Base-by-base conservation (phyloP, 1,140 invertebrate species). In the Drosophila pachea region DNA sequence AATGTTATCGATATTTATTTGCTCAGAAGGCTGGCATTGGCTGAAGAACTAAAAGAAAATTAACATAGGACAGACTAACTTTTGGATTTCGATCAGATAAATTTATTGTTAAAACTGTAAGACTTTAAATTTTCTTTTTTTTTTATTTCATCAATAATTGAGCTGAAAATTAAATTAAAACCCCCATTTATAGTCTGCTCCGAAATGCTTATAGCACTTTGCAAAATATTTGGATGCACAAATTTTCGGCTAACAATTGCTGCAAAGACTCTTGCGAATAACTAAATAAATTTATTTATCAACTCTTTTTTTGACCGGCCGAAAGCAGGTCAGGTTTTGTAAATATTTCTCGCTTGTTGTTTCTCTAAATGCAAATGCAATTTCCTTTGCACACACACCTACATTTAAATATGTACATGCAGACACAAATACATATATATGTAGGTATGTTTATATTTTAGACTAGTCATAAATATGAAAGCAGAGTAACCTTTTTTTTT, bases 271-370 rank as follows among this genome's bases (percentile, higher is more conserved):
- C 52, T 70, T 65, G 52, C 72, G 74, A 72, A 78, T 78, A 82
- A 68, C 83, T 83, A 78, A 22, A 68, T 52, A 83, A 72, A 78
- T 68, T 77, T 68, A 78, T 68, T 77, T 68, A 36, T 68, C 35
- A 52, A 49, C 38, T 22, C 31, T 16, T 61, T 35, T 22, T 22
- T 22, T 7, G 40, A n/a, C 9, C 16, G 6, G n/a, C n/a, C 12
- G 56, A 61, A 68, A 40, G 40, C 22, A 47, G 75, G 71, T 74
- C 78, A 53, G 58, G 55, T 36, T 62, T 62, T 70, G 60, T 72
- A 83, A 71, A 52, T 52, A 35, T 72, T 78, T 67, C 22, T 22
- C 22, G 22, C 22, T 43, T 49, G 56, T 64, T 63, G 56, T 40
- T 48, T 59, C 50, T 49, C 22, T 68, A 35, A 64, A 52, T 45